Conservation (phyloP, 2,113 vertebrate genomes). For the Todiramphus saurophagus region DNA sequence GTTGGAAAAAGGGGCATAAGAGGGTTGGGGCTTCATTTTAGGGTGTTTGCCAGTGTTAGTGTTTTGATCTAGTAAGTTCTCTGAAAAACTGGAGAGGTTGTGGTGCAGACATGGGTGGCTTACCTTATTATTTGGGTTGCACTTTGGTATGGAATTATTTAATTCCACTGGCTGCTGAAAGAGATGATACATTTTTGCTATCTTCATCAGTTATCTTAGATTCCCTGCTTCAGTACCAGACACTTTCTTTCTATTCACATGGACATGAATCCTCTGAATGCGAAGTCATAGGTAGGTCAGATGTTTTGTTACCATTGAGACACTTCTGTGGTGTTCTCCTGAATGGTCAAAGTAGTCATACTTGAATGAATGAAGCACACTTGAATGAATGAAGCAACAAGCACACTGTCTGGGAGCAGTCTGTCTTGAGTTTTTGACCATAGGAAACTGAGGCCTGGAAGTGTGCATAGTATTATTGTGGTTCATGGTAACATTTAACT, state of each 20-base stretch:
- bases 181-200: neutral
- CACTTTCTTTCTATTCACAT: neutral
- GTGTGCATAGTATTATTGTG: neutral
- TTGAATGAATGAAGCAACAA: neutral
- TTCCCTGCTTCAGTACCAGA: neutral
- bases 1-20: neutral
- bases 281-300: neutral
- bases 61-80: neutral
- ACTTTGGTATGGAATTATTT: neutral
- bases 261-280: neutral
- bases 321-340: neutral
- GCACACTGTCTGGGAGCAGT: neutral
- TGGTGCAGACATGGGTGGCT: neutral
- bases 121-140: neutral
- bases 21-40: neutral
- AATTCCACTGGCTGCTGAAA: neutral
- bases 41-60: neutral
- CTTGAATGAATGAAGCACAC: neutral
- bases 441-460: neutral
- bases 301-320: neutral
- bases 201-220: neutral
- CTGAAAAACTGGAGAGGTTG: neutral
- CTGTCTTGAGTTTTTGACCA: neutral
- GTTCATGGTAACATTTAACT: neutral
- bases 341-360: neutral